phyloP scores from a whole-genome alignment of 2,113 vertebrate genomes.

The Pygathrix nemaeus region DNA sequence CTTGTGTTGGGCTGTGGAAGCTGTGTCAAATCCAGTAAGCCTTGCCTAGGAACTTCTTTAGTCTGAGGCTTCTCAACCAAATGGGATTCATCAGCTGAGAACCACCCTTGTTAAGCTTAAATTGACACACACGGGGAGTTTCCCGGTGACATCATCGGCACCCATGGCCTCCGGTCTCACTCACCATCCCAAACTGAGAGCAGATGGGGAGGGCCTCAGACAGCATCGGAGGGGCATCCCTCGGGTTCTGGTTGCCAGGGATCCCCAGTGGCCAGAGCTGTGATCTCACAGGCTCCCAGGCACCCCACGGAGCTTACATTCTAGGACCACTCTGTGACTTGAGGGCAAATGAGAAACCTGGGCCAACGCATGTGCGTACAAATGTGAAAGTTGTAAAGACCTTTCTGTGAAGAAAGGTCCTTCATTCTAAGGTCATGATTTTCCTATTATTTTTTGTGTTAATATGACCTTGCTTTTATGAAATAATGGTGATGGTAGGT shows the following conservation, averaged over 20 bases:
- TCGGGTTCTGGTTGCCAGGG: constrained; percentile 30
- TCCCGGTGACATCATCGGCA: neutral
- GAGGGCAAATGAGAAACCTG: neutral
- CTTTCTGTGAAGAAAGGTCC: neutral
- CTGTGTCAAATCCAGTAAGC: neutral
- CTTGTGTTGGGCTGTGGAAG: neutral
- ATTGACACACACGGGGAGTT: neutral
- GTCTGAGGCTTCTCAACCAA: neutral
- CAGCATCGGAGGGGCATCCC: neutral
- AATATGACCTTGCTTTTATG: neutral
- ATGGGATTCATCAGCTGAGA: neutral
- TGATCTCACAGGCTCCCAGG: neutral
- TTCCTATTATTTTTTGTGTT: neutral
- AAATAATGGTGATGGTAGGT: neutral
- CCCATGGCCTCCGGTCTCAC: neutral
- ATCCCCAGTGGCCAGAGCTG: neutral
- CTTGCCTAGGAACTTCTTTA: neutral
- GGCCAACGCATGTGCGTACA: neutral
- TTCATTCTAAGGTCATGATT: neutral
- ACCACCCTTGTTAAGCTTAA: neutral
- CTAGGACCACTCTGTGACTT: too few relatives aligned
- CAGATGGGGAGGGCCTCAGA: neutral
- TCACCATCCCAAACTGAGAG: neutral
- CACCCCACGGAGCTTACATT: neutral
- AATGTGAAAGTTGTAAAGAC: neutral